A percentile compares a stretch with the other conserved stretches of the same genome.
Evolutionary conservation across 1,140 invertebrate species (phyloP).

Genomic region (Neodiprion lecontei): DNA sequence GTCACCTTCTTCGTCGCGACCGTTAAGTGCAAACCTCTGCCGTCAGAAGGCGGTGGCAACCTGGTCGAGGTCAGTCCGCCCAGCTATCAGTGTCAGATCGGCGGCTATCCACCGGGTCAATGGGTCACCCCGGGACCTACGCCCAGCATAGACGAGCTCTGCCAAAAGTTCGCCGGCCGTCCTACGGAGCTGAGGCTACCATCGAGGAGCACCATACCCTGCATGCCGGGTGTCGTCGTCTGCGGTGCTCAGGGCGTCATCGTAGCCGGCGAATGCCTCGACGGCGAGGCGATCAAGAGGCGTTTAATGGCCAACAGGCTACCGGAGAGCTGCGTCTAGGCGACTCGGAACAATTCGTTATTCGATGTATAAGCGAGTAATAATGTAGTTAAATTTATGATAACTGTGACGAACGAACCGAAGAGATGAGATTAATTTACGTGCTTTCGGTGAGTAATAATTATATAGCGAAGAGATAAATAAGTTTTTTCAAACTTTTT

Average conservation of each 20-base stretch:
- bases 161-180: slow-evolving; percentile 54
- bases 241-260: slow-evolving; percentile 45
- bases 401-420: too few relatives aligned
- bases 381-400: too few relatives aligned
- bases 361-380: not conserved
- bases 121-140: slow-evolving; percentile 58
- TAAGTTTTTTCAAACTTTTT: too few relatives aligned
- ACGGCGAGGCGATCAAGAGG: slow-evolving; percentile 76
- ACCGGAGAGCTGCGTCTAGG: slow-evolving; percentile 78
- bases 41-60: slow-evolving; percentile 33
- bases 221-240: slow-evolving; percentile 55
- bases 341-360: not conserved
- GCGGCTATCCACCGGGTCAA: slow-evolving; percentile 51
- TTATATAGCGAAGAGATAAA: too few relatives aligned
- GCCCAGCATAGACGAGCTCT: slow-evolving; percentile 59
- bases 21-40: not conserved
- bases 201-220: slow-evolving; percentile 57
- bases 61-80: slow-evolving; percentile 57
- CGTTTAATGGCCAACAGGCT: slow-evolving; percentile 76
- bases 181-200: slow-evolving; percentile 57
- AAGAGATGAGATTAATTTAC: too few relatives aligned
- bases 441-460: too few relatives aligned
- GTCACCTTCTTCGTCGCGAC: not conserved
- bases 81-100: slow-evolving; percentile 58
- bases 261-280: slow-evolving; percentile 56